Evolutionary conservation across 2,888 invertebrate genomes (phyloP), one percentile per base, ranked within the genome.

Genomic region (Brachyopa scutellaris): DNA sequence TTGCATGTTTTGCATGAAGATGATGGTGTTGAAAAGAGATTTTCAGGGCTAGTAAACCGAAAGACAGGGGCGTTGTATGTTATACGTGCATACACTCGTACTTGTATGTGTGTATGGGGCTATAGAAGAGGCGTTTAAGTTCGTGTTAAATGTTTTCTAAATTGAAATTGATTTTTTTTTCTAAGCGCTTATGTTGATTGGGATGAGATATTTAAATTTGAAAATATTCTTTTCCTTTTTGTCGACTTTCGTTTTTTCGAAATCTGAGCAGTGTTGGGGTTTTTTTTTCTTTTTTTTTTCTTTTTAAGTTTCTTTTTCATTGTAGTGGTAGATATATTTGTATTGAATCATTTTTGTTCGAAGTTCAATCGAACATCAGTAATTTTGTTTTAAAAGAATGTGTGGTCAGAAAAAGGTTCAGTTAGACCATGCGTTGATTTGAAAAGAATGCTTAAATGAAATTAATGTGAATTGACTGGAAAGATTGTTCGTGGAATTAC

Each of bases 1-100:
- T 74, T 76, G 76, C 76, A 76, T 76, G 76, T 67, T 66, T 76
- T 76, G 76, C 76, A 76, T 76, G 74, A 45, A 15, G 62, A 62
- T 72, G 73, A 55, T 64, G 64, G 64, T 66, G 57, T 74, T 66
- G 6, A 51, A 66, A 57, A 36, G 42, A 19, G 45, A 69, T 57
- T n/a, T n/a, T n/a, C n/a, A 51, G 66, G 33, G 51, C 8, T 23
- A 47, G 47, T 36, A 31, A 42, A 15, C 21, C n/a, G 13, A 2
- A 19, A 19, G 17, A 42, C n/a, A 26, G 26, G 11, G 9, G 7
- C n/a, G n/a, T n/a, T n/a, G n/a, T n/a, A n/a, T n/a, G 38, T 15
- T 6, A 15, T 36, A 26, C 13, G 19, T 7, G 21, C 21, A 31
- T n/a, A n/a, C n/a, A n/a, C n/a, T n/a, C n/a, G n/a, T n/a, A n/a